Evolutionary conservation across 2,113 vertebrate genomes (phyloP).

Genomic region (Apistogramma diplotaenia): DNA sequence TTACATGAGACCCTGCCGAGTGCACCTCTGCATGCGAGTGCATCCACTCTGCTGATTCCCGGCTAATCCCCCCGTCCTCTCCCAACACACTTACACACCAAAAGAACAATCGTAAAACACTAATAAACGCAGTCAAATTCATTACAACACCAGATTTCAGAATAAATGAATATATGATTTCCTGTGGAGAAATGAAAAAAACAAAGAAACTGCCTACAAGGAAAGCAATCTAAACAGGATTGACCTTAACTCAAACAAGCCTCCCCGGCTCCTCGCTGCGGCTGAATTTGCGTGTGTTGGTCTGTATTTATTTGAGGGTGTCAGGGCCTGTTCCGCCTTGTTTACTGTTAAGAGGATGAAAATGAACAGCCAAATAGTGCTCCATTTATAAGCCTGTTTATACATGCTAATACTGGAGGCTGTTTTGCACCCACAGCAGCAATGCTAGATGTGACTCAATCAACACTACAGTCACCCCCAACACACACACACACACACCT

Average conservation of each 20-base stretch:
- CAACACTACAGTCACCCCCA: constrained; percentile 43
- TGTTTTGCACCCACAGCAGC: constrained; percentile 61
- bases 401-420: constrained; percentile 74
- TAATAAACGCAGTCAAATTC: constrained; percentile 53
- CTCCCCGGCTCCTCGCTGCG: constrained; percentile 33
- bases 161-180: constrained; percentile 60
- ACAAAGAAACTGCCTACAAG: constrained; percentile 21
- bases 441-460: constrained; percentile 69
- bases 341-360: constrained; percentile 78
- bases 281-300: constrained; percentile 60
- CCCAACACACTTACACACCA: constrained; percentile 1
- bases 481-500: constrained; percentile 16
- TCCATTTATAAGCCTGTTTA: constrained; percentile 77
- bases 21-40: not conserved
- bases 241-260: constrained; percentile 69
- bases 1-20: not conserved
- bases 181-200: constrained; percentile 42
- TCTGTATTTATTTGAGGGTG: constrained; percentile 69
- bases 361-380: constrained; percentile 76
- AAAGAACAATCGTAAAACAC: constrained; percentile 21
- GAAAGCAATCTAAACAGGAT: constrained; percentile 63
- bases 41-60: constrained; percentile 22
- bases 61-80: not conserved
- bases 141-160: constrained; percentile 48
- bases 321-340: constrained; percentile 76